Percentiles rank a stretch among this genome's conserved stretches.
Evolutionary conservation across 2,113 vertebrate genomes (phyloP).

Genomic region (Barnardius zonarius): DNA sequence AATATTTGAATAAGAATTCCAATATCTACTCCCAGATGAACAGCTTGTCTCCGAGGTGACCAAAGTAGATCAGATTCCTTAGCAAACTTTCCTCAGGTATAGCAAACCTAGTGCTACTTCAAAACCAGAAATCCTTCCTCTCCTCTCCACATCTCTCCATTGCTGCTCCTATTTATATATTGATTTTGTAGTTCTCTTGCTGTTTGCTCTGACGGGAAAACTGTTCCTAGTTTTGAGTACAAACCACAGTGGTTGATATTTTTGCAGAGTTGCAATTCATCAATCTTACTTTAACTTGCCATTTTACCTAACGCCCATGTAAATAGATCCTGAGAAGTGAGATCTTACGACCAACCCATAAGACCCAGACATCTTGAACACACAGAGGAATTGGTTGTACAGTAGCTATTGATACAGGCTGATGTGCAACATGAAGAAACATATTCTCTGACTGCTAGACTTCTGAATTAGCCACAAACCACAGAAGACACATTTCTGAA

Average conservation of each 20-base stretch:
- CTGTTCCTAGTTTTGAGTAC: background rate
- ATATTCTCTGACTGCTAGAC: background rate
- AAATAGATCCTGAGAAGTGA: slow-evolving; percentile 12
- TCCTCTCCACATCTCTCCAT: background rate
- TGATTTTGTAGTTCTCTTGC: background rate
- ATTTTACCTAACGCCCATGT: background rate
- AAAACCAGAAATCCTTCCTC: background rate
- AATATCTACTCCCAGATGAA: slow-evolving; percentile 30
- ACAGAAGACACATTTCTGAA: background rate
- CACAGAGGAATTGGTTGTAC: slow-evolving; percentile 1
- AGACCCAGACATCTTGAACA: background rate
- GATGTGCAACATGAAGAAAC: slow-evolving; percentile 25
- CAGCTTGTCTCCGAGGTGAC: slow-evolving; percentile 47
- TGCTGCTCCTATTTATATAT: background rate
- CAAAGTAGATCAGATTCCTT: slow-evolving; percentile 3
- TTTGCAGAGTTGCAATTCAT: slow-evolving; percentile 33
- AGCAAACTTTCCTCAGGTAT: slow-evolving; percentile 3
- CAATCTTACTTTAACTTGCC: slow-evolving; percentile 33
- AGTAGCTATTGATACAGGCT: slow-evolving; percentile 1
- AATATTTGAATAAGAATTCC: slow-evolving; percentile 4
- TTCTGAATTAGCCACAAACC: slow-evolving; percentile 21
- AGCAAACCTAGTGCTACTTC: slow-evolving; percentile 16
- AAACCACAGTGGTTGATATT: slow-evolving; percentile 5
- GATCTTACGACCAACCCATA: background rate
- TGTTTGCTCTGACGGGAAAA: background rate